A percentile compares a stretch with the other conserved stretches of the same genome.
Evolutionary conservation across 2,113 vertebrate species (phyloP).

Genomic region (Sialia sialis): DNA sequence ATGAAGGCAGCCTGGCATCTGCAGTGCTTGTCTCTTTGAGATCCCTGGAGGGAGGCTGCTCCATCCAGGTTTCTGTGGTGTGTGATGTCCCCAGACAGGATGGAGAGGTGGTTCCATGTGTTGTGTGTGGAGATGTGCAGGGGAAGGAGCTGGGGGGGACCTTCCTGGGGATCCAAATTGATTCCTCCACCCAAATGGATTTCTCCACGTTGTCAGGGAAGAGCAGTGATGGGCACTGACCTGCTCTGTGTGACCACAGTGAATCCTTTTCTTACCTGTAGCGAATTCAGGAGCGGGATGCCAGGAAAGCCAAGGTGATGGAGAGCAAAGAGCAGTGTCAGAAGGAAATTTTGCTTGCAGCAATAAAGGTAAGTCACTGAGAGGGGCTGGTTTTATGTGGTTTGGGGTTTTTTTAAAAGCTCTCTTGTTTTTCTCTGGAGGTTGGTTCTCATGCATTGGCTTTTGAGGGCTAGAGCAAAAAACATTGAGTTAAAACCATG

Average conservation of each 20-base stretch:
- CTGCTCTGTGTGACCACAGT: background rate
- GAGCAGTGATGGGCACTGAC: background rate
- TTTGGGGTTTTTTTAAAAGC: background rate
- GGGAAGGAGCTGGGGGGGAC: background rate
- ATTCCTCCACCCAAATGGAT: accelerated
- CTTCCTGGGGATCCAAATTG: background rate
- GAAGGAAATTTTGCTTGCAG: slow-evolving; percentile 77
- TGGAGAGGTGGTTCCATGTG: accelerated
- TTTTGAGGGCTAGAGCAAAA: background rate
- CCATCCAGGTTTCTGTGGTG: accelerated
- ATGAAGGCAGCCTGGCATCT: background rate
- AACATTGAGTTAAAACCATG: background rate
- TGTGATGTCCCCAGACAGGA: background rate
- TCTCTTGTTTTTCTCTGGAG: background rate
- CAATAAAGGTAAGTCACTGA: slow-evolving; percentile 77
- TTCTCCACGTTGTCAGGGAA: background rate
- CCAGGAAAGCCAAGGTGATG: slow-evolving; percentile 81
- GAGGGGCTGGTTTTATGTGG: background rate
- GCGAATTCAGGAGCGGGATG: slow-evolving; percentile 84
- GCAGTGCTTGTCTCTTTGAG: background rate
- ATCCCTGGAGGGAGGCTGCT: background rate
- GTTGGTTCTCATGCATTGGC: background rate
- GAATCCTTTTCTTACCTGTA: slow-evolving; percentile 28
- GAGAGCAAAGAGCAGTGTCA: slow-evolving; percentile 76
- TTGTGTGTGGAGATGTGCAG: background rate